Evolutionary conservation across 2,888 invertebrate species (phyloP).

Genomic region (Lithophane ornitopus): DNA sequence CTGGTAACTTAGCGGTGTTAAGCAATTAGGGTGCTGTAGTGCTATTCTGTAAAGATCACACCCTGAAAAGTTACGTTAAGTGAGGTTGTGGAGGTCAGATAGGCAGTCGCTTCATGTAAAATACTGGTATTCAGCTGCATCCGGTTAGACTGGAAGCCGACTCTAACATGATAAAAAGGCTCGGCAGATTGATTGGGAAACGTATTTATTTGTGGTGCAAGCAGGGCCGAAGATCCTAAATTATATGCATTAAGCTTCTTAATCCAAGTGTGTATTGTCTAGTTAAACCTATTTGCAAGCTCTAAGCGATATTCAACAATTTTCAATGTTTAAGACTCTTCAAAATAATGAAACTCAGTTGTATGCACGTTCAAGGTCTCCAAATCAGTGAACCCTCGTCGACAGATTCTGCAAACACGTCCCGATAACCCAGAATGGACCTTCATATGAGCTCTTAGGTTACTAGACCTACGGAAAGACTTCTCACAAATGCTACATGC

Average conservation of each 20-base stretch:
- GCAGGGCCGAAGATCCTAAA: neutral
- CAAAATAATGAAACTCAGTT: constrained; percentile 73
- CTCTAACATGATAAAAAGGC: no score
- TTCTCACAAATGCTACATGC: constrained; percentile 90
- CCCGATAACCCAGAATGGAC: constrained; percentile 81
- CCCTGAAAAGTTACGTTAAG: no score
- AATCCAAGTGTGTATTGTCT: neutral
- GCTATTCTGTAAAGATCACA: no score
- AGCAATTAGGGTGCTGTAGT: no score
- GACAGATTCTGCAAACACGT: constrained; percentile 80
- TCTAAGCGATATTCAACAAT: neutral
- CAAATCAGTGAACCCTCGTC: constrained; percentile 75
- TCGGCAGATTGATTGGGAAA: neutral
- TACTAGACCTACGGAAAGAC: constrained; percentile 89
- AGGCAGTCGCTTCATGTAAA: no score
- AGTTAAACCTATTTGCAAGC: neutral
- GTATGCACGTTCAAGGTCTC: constrained; percentile 76
- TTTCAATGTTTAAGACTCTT: constrained; percentile 57
- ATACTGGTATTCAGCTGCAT: no score
- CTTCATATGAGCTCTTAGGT: constrained; percentile 82
- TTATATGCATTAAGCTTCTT: neutral
- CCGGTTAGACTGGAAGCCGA: no score
- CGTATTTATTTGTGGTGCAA: neutral
- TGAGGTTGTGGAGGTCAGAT: no score
- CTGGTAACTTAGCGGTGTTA: no score